Evolutionary conservation across 2,797 vertebrate species (phyloP).

Genomic region (Poecilia picta): DNA sequence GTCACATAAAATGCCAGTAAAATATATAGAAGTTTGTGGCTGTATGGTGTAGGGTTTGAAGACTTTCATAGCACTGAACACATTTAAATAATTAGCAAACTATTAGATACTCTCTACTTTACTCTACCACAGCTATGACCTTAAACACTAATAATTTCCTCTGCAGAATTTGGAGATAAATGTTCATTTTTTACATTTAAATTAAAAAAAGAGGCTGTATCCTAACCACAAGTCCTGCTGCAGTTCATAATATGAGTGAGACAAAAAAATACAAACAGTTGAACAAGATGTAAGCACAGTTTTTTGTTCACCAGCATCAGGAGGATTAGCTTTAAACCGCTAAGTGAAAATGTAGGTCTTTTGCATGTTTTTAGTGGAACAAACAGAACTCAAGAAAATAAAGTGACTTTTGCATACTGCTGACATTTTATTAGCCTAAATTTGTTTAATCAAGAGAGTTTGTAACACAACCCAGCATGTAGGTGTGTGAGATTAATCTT

Average conservation of each 20-base stretch:
- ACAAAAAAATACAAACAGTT: neutral
- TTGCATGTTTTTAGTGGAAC: too few species aligned
- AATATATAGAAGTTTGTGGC: neutral
- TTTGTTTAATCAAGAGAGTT: neutral
- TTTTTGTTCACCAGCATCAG: neutral
- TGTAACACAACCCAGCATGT: neutral
- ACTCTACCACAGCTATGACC: too few species aligned
- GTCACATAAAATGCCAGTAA: neutral
- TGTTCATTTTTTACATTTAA: neutral
- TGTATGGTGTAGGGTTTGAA: neutral
- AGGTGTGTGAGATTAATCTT: neutral
- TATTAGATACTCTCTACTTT: neutral
- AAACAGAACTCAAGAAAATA: neutral
- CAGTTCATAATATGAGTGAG: neutral
- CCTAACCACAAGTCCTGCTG: neutral
- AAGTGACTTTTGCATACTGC: neutral
- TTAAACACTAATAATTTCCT: neutral
- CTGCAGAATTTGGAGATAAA: neutral
- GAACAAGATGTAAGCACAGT: neutral
- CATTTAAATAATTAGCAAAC: neutral
- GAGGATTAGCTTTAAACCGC: neutral
- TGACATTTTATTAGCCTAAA: neutral
- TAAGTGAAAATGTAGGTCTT: neutral
- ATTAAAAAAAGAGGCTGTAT: neutral
- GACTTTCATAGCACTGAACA: neutral